A percentile compares a stretch with the other conserved stretches of the same genome.
These are phyloP conservation scores for Ephialtes manifestator DNA, from an alignment of 2,888 invertebrate genomes.

Conservation along the genomic window DNA sequence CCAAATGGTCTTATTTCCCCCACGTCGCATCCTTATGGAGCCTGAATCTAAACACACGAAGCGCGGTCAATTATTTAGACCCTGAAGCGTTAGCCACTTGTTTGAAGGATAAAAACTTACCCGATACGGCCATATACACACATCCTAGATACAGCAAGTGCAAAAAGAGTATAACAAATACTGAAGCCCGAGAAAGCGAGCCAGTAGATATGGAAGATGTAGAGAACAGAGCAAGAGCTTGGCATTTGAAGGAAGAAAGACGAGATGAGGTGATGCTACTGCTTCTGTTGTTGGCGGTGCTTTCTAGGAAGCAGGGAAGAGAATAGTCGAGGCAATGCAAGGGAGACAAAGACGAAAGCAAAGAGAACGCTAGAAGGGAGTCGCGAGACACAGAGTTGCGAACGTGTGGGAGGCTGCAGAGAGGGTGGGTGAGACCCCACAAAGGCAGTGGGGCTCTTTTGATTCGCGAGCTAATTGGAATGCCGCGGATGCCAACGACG, in stretches of 20 bases:
- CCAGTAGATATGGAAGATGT: not conserved
- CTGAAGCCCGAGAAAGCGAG: not conserved
- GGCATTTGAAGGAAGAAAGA: constrained; percentile 17
- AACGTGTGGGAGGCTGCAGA: constrained; percentile 65
- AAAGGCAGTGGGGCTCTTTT: constrained; percentile 85
- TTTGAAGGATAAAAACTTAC: not conserved
- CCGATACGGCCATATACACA: not conserved
- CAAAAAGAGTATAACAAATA: not conserved
- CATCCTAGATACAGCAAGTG: not conserved
- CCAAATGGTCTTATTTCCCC: too few species aligned
- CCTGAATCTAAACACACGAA: not conserved
- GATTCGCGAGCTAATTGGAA: constrained; percentile 86
- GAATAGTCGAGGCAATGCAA: constrained; percentile 44
- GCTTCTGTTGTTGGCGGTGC: constrained; percentile 1
- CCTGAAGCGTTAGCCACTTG: not conserved
- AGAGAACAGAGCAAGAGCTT: not conserved
- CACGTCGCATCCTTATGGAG: too few species aligned
- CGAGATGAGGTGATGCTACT: constrained; percentile 17
- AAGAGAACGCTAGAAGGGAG: constrained; percentile 20
- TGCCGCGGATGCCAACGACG: constrained; percentile 85
- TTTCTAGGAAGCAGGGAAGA: constrained; percentile 8
- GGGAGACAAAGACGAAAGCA: constrained; percentile 53
- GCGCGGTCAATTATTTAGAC: not conserved
- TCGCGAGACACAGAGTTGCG: constrained; percentile 61
- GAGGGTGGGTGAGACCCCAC: constrained; percentile 83